These are phyloP conservation scores for Zingel zingel DNA, from an alignment of 2,113 vertebrate species.

Conservation along the genomic window DNA sequence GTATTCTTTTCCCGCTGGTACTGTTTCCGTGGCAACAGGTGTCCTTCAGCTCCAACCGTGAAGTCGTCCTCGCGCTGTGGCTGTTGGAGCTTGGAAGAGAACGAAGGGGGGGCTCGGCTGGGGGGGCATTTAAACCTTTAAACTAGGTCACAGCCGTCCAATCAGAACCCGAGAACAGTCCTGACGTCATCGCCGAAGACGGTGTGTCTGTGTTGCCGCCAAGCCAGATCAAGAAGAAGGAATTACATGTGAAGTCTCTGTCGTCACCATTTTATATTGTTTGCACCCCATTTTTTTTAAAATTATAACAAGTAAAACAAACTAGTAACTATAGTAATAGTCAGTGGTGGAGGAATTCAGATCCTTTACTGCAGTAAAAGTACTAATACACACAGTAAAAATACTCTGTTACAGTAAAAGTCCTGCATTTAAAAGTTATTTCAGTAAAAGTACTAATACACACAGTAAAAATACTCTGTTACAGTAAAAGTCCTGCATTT, in stretches of 20 bases:
- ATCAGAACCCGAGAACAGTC: neutral
- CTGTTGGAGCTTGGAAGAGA: neutral
- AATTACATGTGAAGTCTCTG: neutral
- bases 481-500: too few relatives aligned
- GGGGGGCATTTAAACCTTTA: neutral
- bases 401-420: too few relatives aligned
- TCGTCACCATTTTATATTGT: too few relatives aligned
- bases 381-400: too few relatives aligned
- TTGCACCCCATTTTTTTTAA: neutral
- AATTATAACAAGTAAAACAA: neutral
- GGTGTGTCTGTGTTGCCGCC: slow-evolving; percentile 3
- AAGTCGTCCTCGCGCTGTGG: slow-evolving; percentile 8
- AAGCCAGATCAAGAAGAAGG: neutral
- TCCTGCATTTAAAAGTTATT: too few relatives aligned
- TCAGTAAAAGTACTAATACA: too few relatives aligned
- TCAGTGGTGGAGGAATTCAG: too few relatives aligned
- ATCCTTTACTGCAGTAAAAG: too few relatives aligned
- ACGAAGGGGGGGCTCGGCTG: neutral
- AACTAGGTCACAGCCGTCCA: neutral
- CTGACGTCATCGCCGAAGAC: neutral
- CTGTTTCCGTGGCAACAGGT: slow-evolving; percentile 53
- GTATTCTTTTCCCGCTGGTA: slow-evolving; percentile 33
- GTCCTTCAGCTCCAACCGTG: slow-evolving; percentile 16
- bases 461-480: too few relatives aligned
- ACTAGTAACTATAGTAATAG: too few relatives aligned